These are phyloP conservation scores for Corythaixoides concolor DNA, from an alignment of 2,113 vertebrate genomes.

Conservation along the genomic window DNA sequence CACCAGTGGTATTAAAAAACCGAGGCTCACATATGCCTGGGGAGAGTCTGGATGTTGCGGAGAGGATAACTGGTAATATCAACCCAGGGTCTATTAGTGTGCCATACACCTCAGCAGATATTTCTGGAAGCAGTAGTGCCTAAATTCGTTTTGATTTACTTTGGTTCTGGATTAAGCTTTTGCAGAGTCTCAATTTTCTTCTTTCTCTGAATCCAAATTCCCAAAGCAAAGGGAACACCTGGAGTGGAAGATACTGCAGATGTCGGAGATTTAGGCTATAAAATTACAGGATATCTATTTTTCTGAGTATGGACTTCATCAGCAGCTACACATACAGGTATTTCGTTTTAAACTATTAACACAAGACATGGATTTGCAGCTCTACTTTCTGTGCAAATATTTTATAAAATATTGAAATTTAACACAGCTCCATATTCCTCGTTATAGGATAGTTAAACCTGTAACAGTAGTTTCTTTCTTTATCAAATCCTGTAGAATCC, in stretches of 20 bases:
- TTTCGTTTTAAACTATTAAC: conserved; percentile 21
- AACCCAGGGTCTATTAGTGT: not conserved
- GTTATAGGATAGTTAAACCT: conserved; percentile 15
- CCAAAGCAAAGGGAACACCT: not conserved
- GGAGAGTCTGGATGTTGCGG: not conserved
- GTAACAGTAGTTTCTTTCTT: conserved; percentile 18
- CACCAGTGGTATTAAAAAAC: not conserved
- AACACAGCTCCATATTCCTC: not conserved
- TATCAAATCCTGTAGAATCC: conserved; percentile 57
- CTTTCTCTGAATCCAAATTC: not conserved
- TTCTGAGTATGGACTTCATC: not conserved
- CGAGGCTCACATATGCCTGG: not conserved
- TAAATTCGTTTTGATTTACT: not conserved
- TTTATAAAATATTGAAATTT: conserved; percentile 41
- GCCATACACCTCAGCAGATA: not conserved
- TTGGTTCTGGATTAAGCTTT: conserved; percentile 8
- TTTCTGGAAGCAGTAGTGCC: not conserved
- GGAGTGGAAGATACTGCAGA: not conserved
- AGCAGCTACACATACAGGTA: not conserved
- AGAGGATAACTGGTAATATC: not conserved
- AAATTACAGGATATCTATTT: not conserved
- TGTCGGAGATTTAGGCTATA: not conserved
- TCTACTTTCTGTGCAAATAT: conserved; percentile 18
- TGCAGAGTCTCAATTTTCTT: not conserved
- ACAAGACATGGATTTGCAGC: not conserved